Conservation (phyloP, 2,113 vertebrate genomes). For the Equus przewalskii region DNA sequence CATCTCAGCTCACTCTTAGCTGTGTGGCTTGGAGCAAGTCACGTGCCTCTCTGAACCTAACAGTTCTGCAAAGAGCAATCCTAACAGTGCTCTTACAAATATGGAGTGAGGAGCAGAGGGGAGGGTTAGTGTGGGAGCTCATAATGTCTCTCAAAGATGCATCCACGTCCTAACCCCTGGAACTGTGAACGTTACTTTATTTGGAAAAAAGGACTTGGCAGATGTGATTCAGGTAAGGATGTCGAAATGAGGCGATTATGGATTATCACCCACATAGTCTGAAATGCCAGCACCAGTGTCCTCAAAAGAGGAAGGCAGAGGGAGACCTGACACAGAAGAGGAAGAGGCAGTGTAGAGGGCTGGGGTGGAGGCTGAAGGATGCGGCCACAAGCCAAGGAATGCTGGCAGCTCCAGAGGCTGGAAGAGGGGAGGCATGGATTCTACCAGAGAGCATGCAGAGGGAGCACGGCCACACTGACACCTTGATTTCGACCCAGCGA, state of each 20-base stretch:
- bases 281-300: not conserved
- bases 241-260: not conserved
- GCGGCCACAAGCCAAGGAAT: not conserved
- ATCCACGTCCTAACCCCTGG: too few species aligned
- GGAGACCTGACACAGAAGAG: not conserved
- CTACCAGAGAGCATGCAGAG: not conserved
- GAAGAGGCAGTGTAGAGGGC: not conserved
- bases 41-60: not conserved
- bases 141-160: not conserved
- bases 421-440: not conserved
- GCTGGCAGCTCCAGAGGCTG: not conserved
- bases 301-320: not conserved
- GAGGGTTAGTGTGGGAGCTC: not conserved
- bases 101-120: not conserved
- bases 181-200: not conserved
- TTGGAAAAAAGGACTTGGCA: not conserved
- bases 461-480: rapidly evolving
- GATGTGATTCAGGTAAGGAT: not conserved
- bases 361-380: not conserved
- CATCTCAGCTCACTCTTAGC: not conserved
- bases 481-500: not conserved
- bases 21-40: not conserved
- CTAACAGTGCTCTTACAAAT: not conserved
- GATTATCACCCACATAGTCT: not conserved
- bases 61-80: not conserved